Base-by-base conservation (phyloP, 2,113 vertebrate species). In the Pachyramphus minor region DNA sequence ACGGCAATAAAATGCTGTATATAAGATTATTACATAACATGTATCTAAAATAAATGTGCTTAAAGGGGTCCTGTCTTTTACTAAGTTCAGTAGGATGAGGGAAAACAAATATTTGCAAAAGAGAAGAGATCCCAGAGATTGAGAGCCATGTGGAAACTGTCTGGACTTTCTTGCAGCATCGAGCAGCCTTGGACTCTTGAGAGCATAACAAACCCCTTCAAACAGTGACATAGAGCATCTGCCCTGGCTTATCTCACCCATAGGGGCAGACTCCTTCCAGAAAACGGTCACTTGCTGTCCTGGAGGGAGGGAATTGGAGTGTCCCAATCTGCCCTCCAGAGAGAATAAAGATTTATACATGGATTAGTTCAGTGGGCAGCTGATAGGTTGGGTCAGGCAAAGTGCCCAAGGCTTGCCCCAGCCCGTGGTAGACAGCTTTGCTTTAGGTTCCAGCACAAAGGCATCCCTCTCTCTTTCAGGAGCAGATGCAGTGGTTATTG, bases 381-480 rank as follows among this genome's bases (percentile, higher is more conserved):
- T 96, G 89, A 66, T 49, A n/a, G 35, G 6, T 45, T 91, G 77
- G 68, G 37, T 84, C 52, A 75, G 62, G 69, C 0, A 1, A 33
- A 75, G 24, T 0, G 5, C 21, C 56, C 1, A 0, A 75, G 0
- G 0, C 68, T 66, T 90, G n/a, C 17, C 12, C 39, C 27, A 63
- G 67, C n/a, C 39, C 0, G 0, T 21, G 21, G 53, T 53, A 39
- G 62, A 11, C 49, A 73, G 62, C 44, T 90, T 84, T 84, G 25
- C 56, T 66, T 72, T 60, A 44, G 25, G 12, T 86, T 94, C 85
- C 42, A 67, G 11, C 23, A 28, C 8, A 49, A 72, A 59, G 62
- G 2, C 30, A 63, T 73, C 62, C 35, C 67, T 82, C 41, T 53
- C 19, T 42, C 27, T 59, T 78, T 76, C 68, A 79, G 44, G 53